phyloP scores from a whole-genome alignment of 2,113 vertebrate genomes.

The Synodontis membranacea region DNA sequence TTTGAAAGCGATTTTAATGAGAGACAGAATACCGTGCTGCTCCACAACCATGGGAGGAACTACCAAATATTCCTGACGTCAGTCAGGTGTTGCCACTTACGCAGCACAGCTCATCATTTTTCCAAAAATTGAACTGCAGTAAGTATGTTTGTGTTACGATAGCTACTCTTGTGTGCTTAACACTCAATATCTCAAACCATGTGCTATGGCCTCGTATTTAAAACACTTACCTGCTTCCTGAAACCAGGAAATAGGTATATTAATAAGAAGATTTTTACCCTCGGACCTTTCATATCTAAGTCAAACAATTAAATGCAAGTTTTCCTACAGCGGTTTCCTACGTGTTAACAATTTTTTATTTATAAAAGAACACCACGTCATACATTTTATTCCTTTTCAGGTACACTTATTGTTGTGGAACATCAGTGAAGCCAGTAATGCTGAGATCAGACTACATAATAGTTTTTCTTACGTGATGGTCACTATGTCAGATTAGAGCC shows the following conservation, averaged over 20 bases:
- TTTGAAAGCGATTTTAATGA: not conserved
- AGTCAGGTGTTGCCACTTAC: not conserved
- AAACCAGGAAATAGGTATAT: not conserved
- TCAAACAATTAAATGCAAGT: not conserved
- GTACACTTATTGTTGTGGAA: not conserved
- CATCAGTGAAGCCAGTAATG: not conserved
- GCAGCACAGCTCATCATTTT: not conserved
- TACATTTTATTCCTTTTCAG: not conserved
- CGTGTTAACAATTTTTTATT: not conserved
- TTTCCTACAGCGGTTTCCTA: not conserved
- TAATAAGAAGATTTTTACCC: not conserved
- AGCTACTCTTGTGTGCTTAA: not conserved
- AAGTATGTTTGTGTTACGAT: not conserved
- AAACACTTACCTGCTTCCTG: not conserved
- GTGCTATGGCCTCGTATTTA: not conserved
- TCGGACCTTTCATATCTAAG: not conserved
- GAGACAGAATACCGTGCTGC: not conserved
- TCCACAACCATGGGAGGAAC: not conserved
- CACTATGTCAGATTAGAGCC: too few relatives aligned
- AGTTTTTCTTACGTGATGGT: too few relatives aligned
- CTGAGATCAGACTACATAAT: too few relatives aligned
- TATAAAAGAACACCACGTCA: not conserved
- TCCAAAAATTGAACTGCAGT: not conserved
- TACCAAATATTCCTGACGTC: not conserved
- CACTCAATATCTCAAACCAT: too few relatives aligned